These are phyloP conservation scores for Agapetus fuscipes DNA, from an alignment of 2,888 invertebrate genomes.

Conservation along the genomic window DNA sequence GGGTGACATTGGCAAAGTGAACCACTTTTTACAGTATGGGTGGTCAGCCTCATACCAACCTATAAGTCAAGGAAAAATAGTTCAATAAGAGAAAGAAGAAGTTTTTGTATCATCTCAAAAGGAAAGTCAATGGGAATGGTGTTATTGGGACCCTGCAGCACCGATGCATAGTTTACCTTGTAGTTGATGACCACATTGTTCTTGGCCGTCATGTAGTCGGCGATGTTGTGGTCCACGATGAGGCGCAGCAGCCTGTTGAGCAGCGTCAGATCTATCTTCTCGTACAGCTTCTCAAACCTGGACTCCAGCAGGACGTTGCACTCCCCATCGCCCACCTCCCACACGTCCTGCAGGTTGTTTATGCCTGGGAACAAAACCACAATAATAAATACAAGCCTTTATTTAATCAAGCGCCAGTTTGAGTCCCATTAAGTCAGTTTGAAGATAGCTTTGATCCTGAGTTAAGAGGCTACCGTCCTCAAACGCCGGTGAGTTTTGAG, in stretches of 20 bases:
- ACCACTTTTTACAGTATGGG: too few species aligned
- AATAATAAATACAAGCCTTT: background rate
- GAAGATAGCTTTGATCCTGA: background rate
- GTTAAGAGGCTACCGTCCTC: too few species aligned
- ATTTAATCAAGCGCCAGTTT: too few species aligned
- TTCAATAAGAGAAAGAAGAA: too few species aligned
- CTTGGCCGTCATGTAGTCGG: constrained; percentile 99
- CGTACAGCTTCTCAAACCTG: constrained; percentile 96
- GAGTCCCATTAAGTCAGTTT: too few species aligned
- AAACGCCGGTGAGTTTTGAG: too few species aligned
- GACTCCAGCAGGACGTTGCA: constrained; percentile 97
- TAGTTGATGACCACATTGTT: constrained; percentile 99
- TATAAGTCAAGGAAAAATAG: too few species aligned
- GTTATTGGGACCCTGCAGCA: too few species aligned
- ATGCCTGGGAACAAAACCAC: constrained; percentile 54
- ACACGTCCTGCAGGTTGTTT: constrained; percentile 95
- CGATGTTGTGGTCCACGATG: constrained; percentile 99
- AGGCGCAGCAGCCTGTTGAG: constrained; percentile 90
- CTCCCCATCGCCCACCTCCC: constrained; percentile 98
- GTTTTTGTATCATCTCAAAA: too few species aligned
- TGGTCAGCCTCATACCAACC: too few species aligned
- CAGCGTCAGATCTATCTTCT: constrained; percentile 97
- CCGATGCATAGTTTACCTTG: constrained; percentile 49
- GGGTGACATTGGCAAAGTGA: too few species aligned
- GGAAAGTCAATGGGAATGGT: too few species aligned